Conservation (phyloP, 2,888 invertebrate species). For the Drosophila neutralis region DNA sequence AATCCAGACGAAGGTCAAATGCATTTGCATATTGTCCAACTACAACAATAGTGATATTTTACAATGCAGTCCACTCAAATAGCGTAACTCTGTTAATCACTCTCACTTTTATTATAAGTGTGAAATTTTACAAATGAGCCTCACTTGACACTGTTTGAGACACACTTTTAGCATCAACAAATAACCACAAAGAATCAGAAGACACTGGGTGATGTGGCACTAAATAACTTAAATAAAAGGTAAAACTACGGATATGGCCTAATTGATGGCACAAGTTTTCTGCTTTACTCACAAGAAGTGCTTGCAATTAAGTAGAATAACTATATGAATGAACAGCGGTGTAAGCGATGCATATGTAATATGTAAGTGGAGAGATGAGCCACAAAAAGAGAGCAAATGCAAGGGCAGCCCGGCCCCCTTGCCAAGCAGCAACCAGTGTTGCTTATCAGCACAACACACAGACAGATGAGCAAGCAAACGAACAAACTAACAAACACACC, state of each 20-base stretch:
- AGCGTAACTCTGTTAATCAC: background rate
- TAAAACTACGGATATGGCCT: background rate
- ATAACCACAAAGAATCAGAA: background rate
- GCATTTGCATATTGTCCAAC: slow-evolving; percentile 47
- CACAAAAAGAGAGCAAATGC: slow-evolving; percentile 9
- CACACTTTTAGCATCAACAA: background rate
- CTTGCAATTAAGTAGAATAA: background rate
- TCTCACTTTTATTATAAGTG: too few relatives aligned
- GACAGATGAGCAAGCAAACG: slow-evolving; percentile 1
- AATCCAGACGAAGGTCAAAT: slow-evolving; percentile 65
- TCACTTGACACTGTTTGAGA: background rate
- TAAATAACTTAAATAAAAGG: background rate
- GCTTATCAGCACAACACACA: slow-evolving; percentile 27
- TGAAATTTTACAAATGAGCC: background rate
- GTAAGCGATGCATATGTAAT: slow-evolving; percentile 23
- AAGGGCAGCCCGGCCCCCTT: slow-evolving; percentile 1
- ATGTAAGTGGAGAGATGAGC: slow-evolving; percentile 19
- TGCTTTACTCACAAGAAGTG: background rate
- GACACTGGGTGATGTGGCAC: background rate
- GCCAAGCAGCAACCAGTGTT: background rate
- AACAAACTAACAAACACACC: slow-evolving; percentile 8
- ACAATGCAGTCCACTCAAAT: slow-evolving; percentile 14
- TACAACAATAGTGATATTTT: background rate
- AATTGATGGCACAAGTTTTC: background rate
- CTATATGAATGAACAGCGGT: background rate